Evolutionary conservation across 2,888 invertebrate genomes (phyloP), one percentile per base, ranked within the genome.

Genomic region (Reticulitermes lucifugus): DNA sequence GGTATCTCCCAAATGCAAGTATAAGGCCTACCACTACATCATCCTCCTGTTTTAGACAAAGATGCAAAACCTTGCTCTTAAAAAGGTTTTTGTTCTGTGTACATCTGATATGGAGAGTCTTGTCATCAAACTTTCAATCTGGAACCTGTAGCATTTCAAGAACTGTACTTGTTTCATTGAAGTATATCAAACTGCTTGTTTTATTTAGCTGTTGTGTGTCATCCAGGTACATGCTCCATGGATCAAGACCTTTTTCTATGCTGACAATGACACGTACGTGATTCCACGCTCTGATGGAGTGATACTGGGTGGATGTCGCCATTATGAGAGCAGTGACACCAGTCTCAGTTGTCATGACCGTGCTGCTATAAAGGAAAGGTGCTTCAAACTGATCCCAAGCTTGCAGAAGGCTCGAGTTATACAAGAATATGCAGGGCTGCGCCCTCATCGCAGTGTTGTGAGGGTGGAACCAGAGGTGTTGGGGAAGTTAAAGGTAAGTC

Each of bases 211-310:
- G 35, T 51, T 51, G 4, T 51, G 14, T 51, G 51, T 51, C 6
- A 51, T 75, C 21, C 87, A 95, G 94, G 94, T 95, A 0, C 93
- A 93, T 85, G 98, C 98, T 0, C 97, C 98, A 0, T 98, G 98
- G 97, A 92, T 98, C 79, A 97, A 97, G 91, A 95, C 94, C 14
- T 97, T 97, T 84, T 96, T 96, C 89, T 98, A 97, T 89, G 96
- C 95, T 0, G 98, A 98, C 89, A 93, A 94, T 86, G 96, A 97
- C 88, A 95, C 97, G 0, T 98, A 98, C 89, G 93, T 98, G 2
- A 93, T 98, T 85, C 98, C 98, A 9, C 95, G 94, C 0, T 92
- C 94, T 86, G 93, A 95, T 87, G 94, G 94, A 0, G 95, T 97
- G 0, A 96, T 96, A 0, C 91, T 98, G 59, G 98, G 99, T 0